Evolutionary conservation across 2,888 invertebrate genomes (phyloP), one percentile per base, ranked within the genome.

Genomic region (Aquatica leii): DNA sequence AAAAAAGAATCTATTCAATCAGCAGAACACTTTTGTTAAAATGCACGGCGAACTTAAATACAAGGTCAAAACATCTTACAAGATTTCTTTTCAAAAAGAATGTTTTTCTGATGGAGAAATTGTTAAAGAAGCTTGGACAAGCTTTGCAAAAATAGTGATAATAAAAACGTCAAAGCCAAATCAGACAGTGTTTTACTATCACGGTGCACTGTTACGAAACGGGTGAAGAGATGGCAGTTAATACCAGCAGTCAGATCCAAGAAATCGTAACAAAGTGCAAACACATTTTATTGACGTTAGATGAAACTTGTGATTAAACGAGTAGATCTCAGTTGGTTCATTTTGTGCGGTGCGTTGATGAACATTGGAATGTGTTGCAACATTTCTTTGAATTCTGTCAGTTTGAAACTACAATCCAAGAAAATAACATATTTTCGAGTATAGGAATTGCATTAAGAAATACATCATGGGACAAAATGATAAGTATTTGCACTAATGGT

Each of bases 401-500:
- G n/a, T 12, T 37, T 11, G 11, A 37, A 37, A 37, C 37, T 37
- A 37, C 37, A 37, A 37, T 9, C n/a, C 37, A 37, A 37, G 11
- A 12, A 37, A 37, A 37, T n/a, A 12, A n/a, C n/a, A 37, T 9
- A 5, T 37, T 37, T 37, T 5, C 12, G 37, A 37, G 12, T n/a
- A 37, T 37, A 37, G 12, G 37, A 12, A 37, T n/a, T 37, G 37
- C n/a, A 37, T 37, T 37, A 12, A 37, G 12, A 37, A 37, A 49
- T 20, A n/a, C 21, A 21, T 11, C 4, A 17, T 49, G 49, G 18
- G 20, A 49, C 12, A 49, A 17, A 49, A 2, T 49, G 21, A 6
- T 20, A 49, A 21, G 6, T 31, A 31, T 51, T 51, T 24, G 31
- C 24, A 34, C 51, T 34, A 35, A 52, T 18, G 51, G 35, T 4